Evolutionary conservation across 92 coral and sea anemone genomes (phyloP).

Genomic region (Siderastrea radians): DNA sequence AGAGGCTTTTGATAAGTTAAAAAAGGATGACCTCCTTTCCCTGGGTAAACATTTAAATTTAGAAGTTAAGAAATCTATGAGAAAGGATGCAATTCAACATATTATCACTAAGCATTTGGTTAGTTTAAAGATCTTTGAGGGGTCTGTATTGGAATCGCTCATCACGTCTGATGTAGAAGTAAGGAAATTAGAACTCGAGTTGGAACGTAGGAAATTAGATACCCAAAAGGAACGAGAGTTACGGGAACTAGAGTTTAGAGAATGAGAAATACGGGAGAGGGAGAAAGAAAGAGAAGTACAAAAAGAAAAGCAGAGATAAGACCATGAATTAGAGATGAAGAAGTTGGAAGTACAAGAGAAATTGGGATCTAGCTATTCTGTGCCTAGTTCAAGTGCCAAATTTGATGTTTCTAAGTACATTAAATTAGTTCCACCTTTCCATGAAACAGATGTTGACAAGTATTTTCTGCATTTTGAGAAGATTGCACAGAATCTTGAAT

Average conservation of each 20-base stretch:
- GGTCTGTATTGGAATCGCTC: background rate
- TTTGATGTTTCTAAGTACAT: conserved; percentile 60
- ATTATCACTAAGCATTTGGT: background rate
- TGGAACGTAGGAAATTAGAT: conserved; percentile 15
- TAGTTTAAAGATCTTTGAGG: background rate
- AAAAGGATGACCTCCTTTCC: conserved; percentile 31
- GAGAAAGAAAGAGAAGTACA: conserved; percentile 38
- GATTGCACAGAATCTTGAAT: conserved; percentile 40
- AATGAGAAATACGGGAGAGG: background rate
- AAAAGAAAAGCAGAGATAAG: conserved; percentile 23
- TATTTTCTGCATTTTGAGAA: conserved; percentile 57
- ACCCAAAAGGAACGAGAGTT: background rate
- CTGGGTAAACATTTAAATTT: conserved; percentile 28
- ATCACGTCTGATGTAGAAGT: background rate
- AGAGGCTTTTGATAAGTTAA: background rate
- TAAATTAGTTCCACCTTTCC: conserved; percentile 60
- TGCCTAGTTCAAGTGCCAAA: background rate
- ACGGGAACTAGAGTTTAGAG: background rate
- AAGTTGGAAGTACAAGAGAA: conserved; percentile 33
- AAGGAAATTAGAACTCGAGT: background rate
- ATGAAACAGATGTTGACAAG: no score
- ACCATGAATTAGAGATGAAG: conserved; percentile 38
- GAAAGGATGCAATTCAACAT: background rate
- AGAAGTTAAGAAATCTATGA: conserved; percentile 15
- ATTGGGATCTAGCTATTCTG: conserved; percentile 7